Percentiles rank a stretch among this genome's conserved stretches.
These are phyloP conservation scores for Romanogobio albipinnatus DNA, from an alignment of 2,113 vertebrate species.

Conservation along the genomic window DNA sequence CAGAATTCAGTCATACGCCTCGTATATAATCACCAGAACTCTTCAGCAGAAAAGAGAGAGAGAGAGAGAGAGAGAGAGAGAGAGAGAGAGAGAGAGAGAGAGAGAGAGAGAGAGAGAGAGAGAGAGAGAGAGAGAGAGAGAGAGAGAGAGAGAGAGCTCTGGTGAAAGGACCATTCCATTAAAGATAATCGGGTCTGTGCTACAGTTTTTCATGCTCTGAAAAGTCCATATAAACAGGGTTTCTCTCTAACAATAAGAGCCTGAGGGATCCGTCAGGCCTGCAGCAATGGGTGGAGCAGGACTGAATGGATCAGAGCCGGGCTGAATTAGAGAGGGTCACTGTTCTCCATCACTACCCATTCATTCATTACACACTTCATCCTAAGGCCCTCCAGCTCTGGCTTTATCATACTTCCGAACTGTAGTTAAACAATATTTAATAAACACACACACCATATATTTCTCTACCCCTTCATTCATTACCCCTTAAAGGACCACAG, in stretches of 20 bases:
- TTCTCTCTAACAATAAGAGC: slow-evolving; percentile 31
- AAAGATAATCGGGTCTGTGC: slow-evolving; percentile 25
- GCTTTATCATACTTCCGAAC: neutral
- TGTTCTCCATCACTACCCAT: slow-evolving; percentile 36
- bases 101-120: neutral
- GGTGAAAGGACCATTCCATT: slow-evolving; percentile 32
- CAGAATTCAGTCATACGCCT: slow-evolving; percentile 9
- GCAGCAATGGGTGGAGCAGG: slow-evolving; percentile 26
- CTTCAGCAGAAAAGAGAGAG: neutral
- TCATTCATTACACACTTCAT: slow-evolving; percentile 32
- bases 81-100: too few species aligned
- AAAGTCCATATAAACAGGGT: slow-evolving; percentile 38
- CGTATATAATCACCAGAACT: neutral
- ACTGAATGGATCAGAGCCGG: slow-evolving; percentile 26
- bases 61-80: neutral
- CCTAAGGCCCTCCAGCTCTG: neutral
- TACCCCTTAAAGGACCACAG: neutral
- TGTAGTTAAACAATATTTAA: slow-evolving; percentile 18
- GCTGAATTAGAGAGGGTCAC: slow-evolving; percentile 17
- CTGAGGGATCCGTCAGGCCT: slow-evolving; percentile 24
- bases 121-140: neutral
- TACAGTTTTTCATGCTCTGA: slow-evolving; percentile 45
- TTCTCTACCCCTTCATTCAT: neutral
- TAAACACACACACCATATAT: neutral
- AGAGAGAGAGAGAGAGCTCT: neutral